phyloP scores from a whole-genome alignment of 2,888 invertebrate species.

The Luperina nickerlii region DNA sequence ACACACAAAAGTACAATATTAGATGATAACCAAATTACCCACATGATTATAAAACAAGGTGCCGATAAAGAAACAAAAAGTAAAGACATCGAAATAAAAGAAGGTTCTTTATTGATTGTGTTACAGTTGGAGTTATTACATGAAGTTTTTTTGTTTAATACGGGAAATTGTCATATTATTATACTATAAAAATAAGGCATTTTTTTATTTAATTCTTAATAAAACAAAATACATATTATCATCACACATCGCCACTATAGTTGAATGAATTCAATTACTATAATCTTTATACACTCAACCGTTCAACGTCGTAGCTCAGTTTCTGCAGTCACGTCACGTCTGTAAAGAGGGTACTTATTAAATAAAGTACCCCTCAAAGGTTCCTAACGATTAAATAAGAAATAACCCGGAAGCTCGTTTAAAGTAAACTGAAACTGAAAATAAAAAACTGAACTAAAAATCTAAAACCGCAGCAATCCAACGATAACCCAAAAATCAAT shows the following conservation, averaged over 20 bases:
- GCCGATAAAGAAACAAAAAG: too few species aligned
- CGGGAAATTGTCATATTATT: not conserved
- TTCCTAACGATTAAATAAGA: slow-evolving; percentile 20
- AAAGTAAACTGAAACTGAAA: not conserved
- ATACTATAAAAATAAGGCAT: not conserved
- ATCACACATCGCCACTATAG: not conserved
- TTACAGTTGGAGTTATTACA: not conserved
- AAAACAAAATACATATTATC: too few species aligned
- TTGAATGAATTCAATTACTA: not conserved
- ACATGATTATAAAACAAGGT: too few species aligned
- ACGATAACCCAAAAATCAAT: slow-evolving; percentile 21
- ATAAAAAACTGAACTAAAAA: not conserved
- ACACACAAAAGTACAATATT: too few species aligned
- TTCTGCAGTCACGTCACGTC: slow-evolving; percentile 34
- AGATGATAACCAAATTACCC: too few species aligned
- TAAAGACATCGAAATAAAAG: too few species aligned
- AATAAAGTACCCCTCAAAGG: not conserved
- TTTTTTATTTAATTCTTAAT: not conserved
- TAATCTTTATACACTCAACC: not conserved
- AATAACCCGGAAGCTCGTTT: slow-evolving; percentile 70
- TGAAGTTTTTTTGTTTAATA: not conserved
- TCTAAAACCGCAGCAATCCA: slow-evolving; percentile 33
- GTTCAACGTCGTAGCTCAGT: not conserved
- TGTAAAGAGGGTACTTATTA: not conserved
- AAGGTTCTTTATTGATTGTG: slow-evolving; percentile 3